Base-by-base conservation (phyloP, 2,888 invertebrate genomes). In the Melitaea athalia region DNA sequence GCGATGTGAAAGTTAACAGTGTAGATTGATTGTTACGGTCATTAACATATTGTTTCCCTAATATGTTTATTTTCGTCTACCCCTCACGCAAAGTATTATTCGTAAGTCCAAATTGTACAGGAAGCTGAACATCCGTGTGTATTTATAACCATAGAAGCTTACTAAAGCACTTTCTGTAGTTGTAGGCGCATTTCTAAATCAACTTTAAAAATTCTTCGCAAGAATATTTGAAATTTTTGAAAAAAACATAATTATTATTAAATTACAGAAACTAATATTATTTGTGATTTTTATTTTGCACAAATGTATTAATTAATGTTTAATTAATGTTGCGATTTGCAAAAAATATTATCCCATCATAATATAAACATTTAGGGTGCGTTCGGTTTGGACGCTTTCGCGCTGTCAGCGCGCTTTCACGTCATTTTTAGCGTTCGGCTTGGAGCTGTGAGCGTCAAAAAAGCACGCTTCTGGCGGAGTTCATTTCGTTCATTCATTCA, bases 1-100 rank as follows among this genome's bases (percentile, higher is more conserved):
- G 61, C 66, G 66, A 45, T 8, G 55, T 61, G 66, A 67, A 67
- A 67, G 62, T 62, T 45, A 24, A 61, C 55, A 55, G 33, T 38
- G 7, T 57, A 57, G 31, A 33, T 33, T 14, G 53, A 53, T 12
- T 55, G 53, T 55, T 55, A 47, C 61, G 61, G 66, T 67, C 66
- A 47, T 55, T 67, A 67, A 62, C 65, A 15, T 52, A 49, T 68
- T 71, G 63, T 71, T 63, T 63, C 55, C 55, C 14, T 59, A 53
- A 49, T 62, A 55, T 47, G 63, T 70, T 68, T 72, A 72, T 72
- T 72, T 72, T 70, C 47, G 66, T 68, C 43, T 52, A 65, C 63
- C 72, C 68, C 66, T 72, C 69, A 63, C 65, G 38, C 60, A 33
- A 62, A 68, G 66, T 50, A 67, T 64, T 64, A 59, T 72, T 68